Percentiles rank a stretch among this genome's conserved stretches.
These are phyloP conservation scores for Champsocephalus gunnari DNA, from an alignment of 2,797 vertebrate genomes.

Conservation along the genomic window DNA sequence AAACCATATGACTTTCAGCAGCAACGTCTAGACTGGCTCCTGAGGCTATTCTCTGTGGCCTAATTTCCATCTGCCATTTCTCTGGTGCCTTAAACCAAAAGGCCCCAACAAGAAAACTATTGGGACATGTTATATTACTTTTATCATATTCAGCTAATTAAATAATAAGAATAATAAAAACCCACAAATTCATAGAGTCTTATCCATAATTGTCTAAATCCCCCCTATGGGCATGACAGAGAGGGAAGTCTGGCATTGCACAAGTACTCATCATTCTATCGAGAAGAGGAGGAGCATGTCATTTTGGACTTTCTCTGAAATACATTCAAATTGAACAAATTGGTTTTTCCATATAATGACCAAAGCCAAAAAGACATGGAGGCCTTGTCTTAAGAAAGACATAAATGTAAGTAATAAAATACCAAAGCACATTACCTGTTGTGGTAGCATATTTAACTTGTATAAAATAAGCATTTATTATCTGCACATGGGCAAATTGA, in stretches of 20 bases:
- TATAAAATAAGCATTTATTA: constrained; percentile 54
- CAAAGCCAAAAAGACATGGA: constrained; percentile 26
- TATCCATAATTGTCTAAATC: constrained; percentile 14
- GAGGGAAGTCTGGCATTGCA: constrained; percentile 21
- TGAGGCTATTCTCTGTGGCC: constrained; percentile 20
- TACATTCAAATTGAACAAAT: constrained; percentile 19
- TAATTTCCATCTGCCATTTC: constrained; percentile 44
- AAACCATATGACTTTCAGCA: constrained; percentile 58
- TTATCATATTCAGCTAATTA: constrained; percentile 13
- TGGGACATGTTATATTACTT: constrained; percentile 11
- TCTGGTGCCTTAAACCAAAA: constrained; percentile 34
- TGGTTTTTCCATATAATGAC: constrained; percentile 33
- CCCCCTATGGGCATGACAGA: neutral
- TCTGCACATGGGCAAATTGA: constrained; percentile 46
- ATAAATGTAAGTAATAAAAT: constrained; percentile 21
- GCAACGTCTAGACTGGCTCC: constrained; percentile 54
- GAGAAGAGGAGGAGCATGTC: neutral
- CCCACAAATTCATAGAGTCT: neutral
- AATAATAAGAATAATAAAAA: constrained; percentile 1
- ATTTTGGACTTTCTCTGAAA: constrained; percentile 18
- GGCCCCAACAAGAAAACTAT: constrained; percentile 15
- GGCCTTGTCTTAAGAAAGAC: neutral
- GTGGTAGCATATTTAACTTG: constrained; percentile 51
- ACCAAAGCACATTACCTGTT: constrained; percentile 39
- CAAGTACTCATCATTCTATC: constrained; percentile 23